Percentiles rank a stretch among this genome's conserved stretches.
Evolutionary conservation across 2,797 vertebrate genomes (phyloP).

Genomic region (Pelodytes ibericus): DNA sequence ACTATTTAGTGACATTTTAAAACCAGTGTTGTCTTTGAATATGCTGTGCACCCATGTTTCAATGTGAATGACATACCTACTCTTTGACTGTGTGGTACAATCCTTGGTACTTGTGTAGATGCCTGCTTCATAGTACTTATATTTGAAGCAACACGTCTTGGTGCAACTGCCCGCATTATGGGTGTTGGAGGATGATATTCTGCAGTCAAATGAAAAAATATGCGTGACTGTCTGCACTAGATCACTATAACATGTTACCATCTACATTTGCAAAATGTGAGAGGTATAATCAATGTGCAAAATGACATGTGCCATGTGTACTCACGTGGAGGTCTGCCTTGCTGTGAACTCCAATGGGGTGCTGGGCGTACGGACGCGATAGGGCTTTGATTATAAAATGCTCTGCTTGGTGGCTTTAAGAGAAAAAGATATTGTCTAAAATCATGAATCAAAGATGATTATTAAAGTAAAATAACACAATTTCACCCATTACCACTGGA

Average conservation of each 20-base stretch:
- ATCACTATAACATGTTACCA: not conserved
- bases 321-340: constrained; percentile 81
- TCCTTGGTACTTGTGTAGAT: constrained; percentile 84
- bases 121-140: constrained; percentile 87
- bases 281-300: too few species aligned
- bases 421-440: constrained; percentile 31
- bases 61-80: constrained; percentile 76
- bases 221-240: not conserved
- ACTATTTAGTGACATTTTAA: too few species aligned
- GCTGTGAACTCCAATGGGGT: constrained; percentile 84
- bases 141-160: constrained; percentile 74
- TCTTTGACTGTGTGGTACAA: constrained; percentile 76
- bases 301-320: too few species aligned
- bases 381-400: constrained; percentile 73
- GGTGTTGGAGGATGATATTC: constrained; percentile 69
- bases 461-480: too few species aligned
- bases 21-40: too few species aligned
- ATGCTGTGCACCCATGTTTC: too few species aligned
- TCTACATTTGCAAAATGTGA: too few species aligned
- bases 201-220: constrained; percentile 1
- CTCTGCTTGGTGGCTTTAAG: constrained; percentile 76
- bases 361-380: constrained; percentile 77
- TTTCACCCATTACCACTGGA: too few species aligned
- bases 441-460: too few species aligned
- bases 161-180: constrained; percentile 65